Base-by-base conservation (phyloP, 2,797 vertebrate genomes). In the Gambelia wislizenii region DNA sequence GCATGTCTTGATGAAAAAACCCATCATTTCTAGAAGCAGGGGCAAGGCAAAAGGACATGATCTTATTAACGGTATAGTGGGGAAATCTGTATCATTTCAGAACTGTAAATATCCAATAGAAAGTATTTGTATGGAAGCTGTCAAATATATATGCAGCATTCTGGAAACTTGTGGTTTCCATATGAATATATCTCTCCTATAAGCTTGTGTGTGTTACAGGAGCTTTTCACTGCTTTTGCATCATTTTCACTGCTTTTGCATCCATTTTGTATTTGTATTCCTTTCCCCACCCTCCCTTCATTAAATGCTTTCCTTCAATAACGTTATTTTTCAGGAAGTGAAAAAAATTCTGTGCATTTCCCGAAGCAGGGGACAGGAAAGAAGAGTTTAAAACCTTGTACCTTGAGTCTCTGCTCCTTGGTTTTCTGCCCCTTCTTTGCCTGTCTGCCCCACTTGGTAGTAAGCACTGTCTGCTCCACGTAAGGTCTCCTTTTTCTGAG, bases 391-490 rank as follows among this genome's bases (percentile, higher is more conserved):
- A 54, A 84, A 33, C 8, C 7, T 44, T 36, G 49, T 90, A 98
- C 97, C 97, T 97, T 94, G 96, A 90, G 94, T 64, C 79, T 98
- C 97, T 88, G 87, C 39, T 91, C 97, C 97, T 96, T 97, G 97
- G 85, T 85, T 97, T 94, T 98, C 97, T 69, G 88, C 61, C 83
- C 97, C 97, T 86, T 98, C 97, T 94, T 97, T 98, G 90, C 97
- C 96, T 84, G 92, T 97, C 92, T 98, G 97, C 80, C 97, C 97
- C 78, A 98, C 97, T 91, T 98, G 97, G 92, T 98, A 98, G 89
- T 97, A 97, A 81, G 97, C 97, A 91, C 97, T 98, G 86, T 98
- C 97, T 84, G 97, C 97, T 88, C 97, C 97, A 83, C 97, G 97
- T 44, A 98, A 95, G 78, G 97, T 98, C 92, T 98, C 97, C 86